Base-by-base conservation (phyloP, 2,888 invertebrate species). In the Andricus quercusramuli region DNA sequence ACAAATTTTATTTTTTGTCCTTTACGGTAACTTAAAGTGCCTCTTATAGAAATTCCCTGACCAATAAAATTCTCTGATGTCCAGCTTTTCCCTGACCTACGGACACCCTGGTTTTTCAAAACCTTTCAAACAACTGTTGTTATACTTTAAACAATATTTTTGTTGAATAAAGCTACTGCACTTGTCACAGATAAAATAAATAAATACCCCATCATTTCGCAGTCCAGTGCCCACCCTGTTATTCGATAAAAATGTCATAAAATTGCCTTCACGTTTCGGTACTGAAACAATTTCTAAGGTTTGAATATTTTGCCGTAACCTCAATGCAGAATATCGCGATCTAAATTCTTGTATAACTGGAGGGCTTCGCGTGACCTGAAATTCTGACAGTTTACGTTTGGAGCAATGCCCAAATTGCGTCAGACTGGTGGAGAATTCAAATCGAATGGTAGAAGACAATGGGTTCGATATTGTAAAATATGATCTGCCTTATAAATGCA, bases 321-420 rank as follows among this genome's bases (percentile, higher is more conserved):
- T 62, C 13, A 4, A 62, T n/a, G n/a, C 56, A 56, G n/a, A 56
- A 56, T 56, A 11, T 22, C 15, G 62, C 11, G 25, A 67, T 67
- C 67, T 37, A 41, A 67, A 67, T 37, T 67, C n/a, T 20, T n/a
- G 67, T 67, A 67, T 67, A 62, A 62, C 67, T 67, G 67, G 67
- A 67, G n/a, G 67, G 32, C 74, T 74, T 62, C 8, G 70, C 74
- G 74, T 74, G 74, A 74, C 74, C 56, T 56, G n/a, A 74, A 74
- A 74, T 74, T 74, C 37, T 56, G 51, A 51, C 74, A 56, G 32
- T 74, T 74, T 74, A 29, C 29, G 25, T 74, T 74, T 74, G 74
- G 74, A 56, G 74, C 37, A 56, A 56, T 74, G 74, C 74, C 74
- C 51, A 56, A 74, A 56, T 74, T 74, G 74, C 74, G 32, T 56